A percentile compares a stretch with the other conserved stretches of the same genome.
Evolutionary conservation across 2,797 vertebrate genomes (phyloP).

Genomic region (Pogonophryne albipinna): DNA sequence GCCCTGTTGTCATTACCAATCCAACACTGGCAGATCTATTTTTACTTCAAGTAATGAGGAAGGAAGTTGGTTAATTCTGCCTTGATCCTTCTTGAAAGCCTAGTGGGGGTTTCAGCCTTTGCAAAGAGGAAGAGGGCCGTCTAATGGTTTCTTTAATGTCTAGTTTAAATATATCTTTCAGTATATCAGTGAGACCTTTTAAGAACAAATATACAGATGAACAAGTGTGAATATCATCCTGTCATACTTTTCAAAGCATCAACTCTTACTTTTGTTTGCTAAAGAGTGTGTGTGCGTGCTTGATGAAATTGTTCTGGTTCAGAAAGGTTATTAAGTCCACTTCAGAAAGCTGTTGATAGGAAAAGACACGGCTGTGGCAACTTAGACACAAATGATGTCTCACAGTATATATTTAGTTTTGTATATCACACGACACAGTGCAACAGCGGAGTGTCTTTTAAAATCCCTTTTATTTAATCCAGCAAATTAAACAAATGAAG

Average conservation of each 20-base stretch:
- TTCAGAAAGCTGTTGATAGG: slow-evolving; percentile 4
- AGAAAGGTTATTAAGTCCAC: slow-evolving; percentile 15
- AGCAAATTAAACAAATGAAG: not conserved
- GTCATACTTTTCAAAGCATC: slow-evolving; percentile 40
- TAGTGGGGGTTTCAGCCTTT: slow-evolving; percentile 57
- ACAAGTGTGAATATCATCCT: slow-evolving; percentile 44
- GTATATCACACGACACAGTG: not conserved
- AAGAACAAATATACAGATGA: slow-evolving; percentile 45
- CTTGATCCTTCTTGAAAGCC: slow-evolving; percentile 78
- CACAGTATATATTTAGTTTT: slow-evolving; percentile 6
- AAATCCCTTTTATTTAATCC: not conserved
- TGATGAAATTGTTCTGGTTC: slow-evolving; percentile 13
- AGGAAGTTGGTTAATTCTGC: slow-evolving; percentile 80
- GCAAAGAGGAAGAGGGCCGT: slow-evolving; percentile 55
- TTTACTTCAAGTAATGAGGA: slow-evolving; percentile 78
- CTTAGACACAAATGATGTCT: not conserved
- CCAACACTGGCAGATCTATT: slow-evolving; percentile 77
- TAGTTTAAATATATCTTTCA: slow-evolving; percentile 70
- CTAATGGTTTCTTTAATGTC: slow-evolving; percentile 75
- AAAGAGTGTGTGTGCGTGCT: slow-evolving; percentile 2
- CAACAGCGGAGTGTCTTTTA: no score
- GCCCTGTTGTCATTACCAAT: slow-evolving; percentile 79
- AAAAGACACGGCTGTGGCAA: not conserved
- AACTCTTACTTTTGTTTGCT: slow-evolving; percentile 31
- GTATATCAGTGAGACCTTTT: slow-evolving; percentile 50